Base-by-base conservation (phyloP, 1,140 invertebrate species). In the Melanaphis sacchari region DNA sequence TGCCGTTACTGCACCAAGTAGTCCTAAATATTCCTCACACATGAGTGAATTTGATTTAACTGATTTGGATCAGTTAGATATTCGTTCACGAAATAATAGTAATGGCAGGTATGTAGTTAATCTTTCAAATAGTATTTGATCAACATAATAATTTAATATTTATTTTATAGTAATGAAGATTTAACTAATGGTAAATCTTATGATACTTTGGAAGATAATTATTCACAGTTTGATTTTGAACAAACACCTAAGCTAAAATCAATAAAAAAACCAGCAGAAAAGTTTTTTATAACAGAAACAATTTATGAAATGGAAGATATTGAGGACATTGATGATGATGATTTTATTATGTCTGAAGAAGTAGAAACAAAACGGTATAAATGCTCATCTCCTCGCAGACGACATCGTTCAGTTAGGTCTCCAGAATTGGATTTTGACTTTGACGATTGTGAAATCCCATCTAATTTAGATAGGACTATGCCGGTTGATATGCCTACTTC, bases 51-150 rank as follows among this genome's bases (percentile, higher is more conserved):
- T 93, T 93, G 91, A 93, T 94, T 52, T 95, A 36, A 31, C 93
- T 59, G 94, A 95, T 84, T 94, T 96, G 59, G 95, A 96, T 36
- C 96, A 96, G 94, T 95, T 96, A 36, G 96, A 96, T 93, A 96
- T 96, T 94, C 96, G 96, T 5, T 95, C 95, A 18, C 95, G 95
- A 18, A 90, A 90, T 41, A 95, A 96, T 59, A 96, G 96, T 81
- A 95, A 95, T 8, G 96, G 96, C 66, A 95, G 95, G 95, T 95
- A 93, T 49, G 38, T 91, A 89, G 40, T 46, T 15, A 11, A 49
- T 49, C 9, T 49, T 54, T 49, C 24, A 91, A 90, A 81, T 66
- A 49, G 22, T 43, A 24, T 76, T 41, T 59, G 22, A 24, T 11
- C 41, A 54, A 18, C 1, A 36, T 91, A 43, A 31, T 38, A 54